Evolutionary conservation across 1,140 invertebrate genomes (phyloP).

Genomic region (Drosophila burlai): DNA sequence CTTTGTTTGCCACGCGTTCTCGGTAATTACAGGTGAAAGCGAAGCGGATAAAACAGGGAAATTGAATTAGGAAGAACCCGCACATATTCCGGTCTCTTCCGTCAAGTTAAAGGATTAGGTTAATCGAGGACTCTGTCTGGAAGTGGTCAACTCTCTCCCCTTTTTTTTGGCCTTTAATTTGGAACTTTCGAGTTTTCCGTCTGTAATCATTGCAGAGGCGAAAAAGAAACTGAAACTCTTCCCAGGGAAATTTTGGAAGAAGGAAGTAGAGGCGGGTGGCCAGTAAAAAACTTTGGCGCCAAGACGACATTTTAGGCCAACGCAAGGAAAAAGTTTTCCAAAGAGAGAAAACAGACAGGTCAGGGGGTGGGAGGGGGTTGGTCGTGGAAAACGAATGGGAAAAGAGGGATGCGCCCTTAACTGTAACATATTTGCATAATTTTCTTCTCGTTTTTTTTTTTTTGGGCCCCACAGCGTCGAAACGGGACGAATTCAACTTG

Average conservation of each 20-base stretch:
- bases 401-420: constrained; percentile 31
- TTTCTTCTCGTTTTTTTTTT: constrained; percentile 19
- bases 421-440: constrained; percentile 75
- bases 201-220: constrained; percentile 65
- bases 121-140: constrained; percentile 12
- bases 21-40: constrained; percentile 18
- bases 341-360: constrained; percentile 34
- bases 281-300: constrained; percentile 63
- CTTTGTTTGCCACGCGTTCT: constrained; percentile 10
- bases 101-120: constrained; percentile 29
- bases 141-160: constrained; percentile 22
- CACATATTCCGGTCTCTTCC: neutral
- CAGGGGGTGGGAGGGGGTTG: neutral
- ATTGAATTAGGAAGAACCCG: constrained; percentile 24
- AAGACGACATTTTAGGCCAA: constrained; percentile 66
- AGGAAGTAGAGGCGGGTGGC: neutral
- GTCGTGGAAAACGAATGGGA: constrained; percentile 18
- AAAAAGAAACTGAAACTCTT: constrained; percentile 41
- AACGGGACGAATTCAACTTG: constrained; percentile 57
- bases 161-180: constrained; percentile 61
- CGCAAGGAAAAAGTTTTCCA: constrained; percentile 53
- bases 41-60: constrained; percentile 7
- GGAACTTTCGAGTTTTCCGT: constrained; percentile 60
- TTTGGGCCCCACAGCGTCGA: constrained; percentile 18
- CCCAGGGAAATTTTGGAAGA: constrained; percentile 1